Conservation (phyloP, 2,797 vertebrate genomes). For the Dryobates pubescens region DNA sequence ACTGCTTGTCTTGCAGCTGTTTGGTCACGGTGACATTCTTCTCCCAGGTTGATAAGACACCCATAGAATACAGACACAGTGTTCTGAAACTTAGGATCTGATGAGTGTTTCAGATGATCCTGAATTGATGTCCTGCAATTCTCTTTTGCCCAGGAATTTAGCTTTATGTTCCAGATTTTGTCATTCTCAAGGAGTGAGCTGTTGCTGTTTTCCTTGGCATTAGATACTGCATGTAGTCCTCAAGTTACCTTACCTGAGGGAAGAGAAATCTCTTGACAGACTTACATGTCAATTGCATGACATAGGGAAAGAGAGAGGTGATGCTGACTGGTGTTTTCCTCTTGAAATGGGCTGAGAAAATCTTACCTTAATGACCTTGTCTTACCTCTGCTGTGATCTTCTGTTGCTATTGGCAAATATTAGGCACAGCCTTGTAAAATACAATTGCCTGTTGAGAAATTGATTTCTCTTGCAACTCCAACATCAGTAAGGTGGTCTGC, state of each 20-base stretch:
- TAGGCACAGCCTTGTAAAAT: not conserved
- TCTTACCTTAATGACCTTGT: not conserved
- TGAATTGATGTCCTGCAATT: not conserved
- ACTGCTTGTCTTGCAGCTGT: not conserved
- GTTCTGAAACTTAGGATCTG: not conserved
- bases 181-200: not conserved
- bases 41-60: not conserved
- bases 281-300: not conserved
- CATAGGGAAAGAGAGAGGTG: not conserved
- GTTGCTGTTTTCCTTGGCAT: not conserved
- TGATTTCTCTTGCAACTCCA: not conserved
- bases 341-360: not conserved
- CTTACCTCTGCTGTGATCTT: not conserved
- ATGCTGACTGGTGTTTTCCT: not conserved
- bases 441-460: not conserved
- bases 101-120: not conserved
- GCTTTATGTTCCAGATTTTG: not conserved
- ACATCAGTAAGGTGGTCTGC: not conserved
- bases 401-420: too few species aligned
- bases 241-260: not conserved
- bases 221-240: not conserved
- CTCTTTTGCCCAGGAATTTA: not conserved
- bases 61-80: not conserved
- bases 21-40: not conserved
- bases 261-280: not conserved